phyloP scores from a whole-genome alignment of 1,140 invertebrate genomes.

The Popillia japonica region DNA sequence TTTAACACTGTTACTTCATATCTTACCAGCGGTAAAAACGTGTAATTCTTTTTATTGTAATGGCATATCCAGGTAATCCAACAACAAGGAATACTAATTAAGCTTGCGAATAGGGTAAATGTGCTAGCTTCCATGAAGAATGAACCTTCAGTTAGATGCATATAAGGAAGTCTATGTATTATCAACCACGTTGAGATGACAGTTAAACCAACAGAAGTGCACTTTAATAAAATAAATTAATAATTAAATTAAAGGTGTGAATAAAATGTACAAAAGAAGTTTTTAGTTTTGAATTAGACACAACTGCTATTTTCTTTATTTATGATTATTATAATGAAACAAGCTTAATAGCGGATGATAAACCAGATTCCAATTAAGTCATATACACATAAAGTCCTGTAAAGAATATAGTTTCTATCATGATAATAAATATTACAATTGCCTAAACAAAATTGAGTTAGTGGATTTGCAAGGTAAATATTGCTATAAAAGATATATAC shows the following conservation, averaged over 20 bases:
- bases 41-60: constrained; percentile 34
- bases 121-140: constrained; percentile 35
- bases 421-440: too few species aligned
- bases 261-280: too few species aligned
- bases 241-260: not conserved
- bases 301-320: not conserved
- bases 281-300: not conserved
- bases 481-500: too few species aligned
- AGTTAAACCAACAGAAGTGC: constrained; percentile 24
- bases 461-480: too few species aligned
- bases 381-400: too few species aligned
- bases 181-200: not conserved
- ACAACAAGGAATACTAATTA: constrained; percentile 34
- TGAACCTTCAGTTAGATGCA: constrained; percentile 16
- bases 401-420: too few species aligned
- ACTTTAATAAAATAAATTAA: constrained; percentile 23
- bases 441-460: too few species aligned
- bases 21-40: constrained; percentile 29
- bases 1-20: not conserved
- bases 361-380: too few species aligned
- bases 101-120: constrained; percentile 23
- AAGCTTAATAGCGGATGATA: too few species aligned
- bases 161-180: constrained; percentile 12
- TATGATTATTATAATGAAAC: too few species aligned
- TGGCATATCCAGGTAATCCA: constrained; percentile 35